These are phyloP conservation scores for Phragmatobia fuliginosa DNA, from an alignment of 2,888 invertebrate genomes.

Conservation along the genomic window DNA sequence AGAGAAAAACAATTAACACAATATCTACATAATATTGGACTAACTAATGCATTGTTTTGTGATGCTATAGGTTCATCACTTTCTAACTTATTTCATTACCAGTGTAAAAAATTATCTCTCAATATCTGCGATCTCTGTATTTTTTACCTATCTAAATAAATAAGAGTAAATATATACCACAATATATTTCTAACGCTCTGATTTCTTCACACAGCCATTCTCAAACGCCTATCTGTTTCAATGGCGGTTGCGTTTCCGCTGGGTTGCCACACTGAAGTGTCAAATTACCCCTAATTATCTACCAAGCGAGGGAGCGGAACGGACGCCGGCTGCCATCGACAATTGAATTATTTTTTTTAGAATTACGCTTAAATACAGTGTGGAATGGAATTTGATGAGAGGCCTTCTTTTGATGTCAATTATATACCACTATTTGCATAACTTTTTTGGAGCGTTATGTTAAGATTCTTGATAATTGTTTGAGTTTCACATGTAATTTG, in stretches of 20 bases:
- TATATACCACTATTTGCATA: slow-evolving; percentile 51
- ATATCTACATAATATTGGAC: too few relatives aligned
- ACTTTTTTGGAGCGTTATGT: slow-evolving; percentile 29
- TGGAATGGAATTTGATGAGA: slow-evolving; percentile 50
- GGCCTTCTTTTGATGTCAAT: slow-evolving; percentile 43
- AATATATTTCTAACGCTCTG: slow-evolving; percentile 16
- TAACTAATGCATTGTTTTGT: too few relatives aligned
- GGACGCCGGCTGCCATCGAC: slow-evolving; percentile 53
- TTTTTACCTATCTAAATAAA: neutral
- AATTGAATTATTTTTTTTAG: slow-evolving; percentile 55
- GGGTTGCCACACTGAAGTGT: slow-evolving; percentile 61
- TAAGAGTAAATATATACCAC: neutral
- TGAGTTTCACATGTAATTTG: slow-evolving; percentile 5
- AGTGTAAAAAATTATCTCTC: too few relatives aligned
- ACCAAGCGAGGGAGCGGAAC: slow-evolving; percentile 58
- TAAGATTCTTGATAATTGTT: slow-evolving; percentile 18
- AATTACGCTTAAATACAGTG: slow-evolving; percentile 55
- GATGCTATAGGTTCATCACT: too few relatives aligned
- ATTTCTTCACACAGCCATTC: slow-evolving; percentile 42
- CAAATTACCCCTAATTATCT: slow-evolving; percentile 68
- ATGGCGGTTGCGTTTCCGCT: slow-evolving; percentile 56
- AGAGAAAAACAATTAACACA: too few relatives aligned
- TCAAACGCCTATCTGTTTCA: slow-evolving; percentile 51
- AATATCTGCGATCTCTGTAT: too few relatives aligned
- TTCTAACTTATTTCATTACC: too few relatives aligned